A percentile compares a stretch with the other conserved stretches of the same genome.
Evolutionary conservation across 2,113 vertebrate genomes (phyloP).

Genomic region (Ivindomyrus marchei): DNA sequence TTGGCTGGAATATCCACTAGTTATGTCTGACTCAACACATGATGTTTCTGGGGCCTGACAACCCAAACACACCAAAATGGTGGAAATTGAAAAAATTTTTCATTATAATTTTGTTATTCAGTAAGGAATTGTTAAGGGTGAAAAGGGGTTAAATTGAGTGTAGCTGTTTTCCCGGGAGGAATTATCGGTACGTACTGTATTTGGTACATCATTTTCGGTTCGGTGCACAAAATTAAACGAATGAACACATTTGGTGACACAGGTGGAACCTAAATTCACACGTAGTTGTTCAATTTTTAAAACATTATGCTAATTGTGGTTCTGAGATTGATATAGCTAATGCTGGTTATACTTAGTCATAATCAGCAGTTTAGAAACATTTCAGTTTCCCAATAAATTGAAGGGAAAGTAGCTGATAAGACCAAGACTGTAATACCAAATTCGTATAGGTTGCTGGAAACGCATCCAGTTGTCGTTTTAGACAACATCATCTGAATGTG

Average conservation of each 20-base stretch:
- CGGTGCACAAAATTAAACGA: not conserved
- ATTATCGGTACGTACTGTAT: not conserved
- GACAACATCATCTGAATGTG: not conserved
- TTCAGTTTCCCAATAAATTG: not conserved
- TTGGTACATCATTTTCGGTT: not conserved
- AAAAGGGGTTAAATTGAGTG: not conserved
- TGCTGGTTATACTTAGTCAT: not conserved
- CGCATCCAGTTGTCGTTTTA: not conserved
- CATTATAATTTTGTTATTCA: not conserved
- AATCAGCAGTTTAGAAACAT: not conserved
- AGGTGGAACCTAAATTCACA: not conserved
- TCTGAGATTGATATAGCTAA: not conserved
- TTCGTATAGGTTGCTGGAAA: not conserved
- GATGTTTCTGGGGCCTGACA: not conserved
- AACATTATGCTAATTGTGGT: not conserved
- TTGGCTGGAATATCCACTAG: not conserved
- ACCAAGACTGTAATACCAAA: not conserved
- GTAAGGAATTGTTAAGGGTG: not conserved
- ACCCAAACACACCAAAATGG: not conserved
- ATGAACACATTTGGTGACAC: not conserved
- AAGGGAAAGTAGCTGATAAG: not conserved
- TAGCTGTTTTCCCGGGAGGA: not conserved
- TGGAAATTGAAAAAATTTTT: not conserved
- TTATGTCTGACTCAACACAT: not conserved
- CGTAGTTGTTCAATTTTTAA: not conserved